Percentiles rank a stretch among this genome's conserved stretches.
Evolutionary conservation across 2,113 vertebrate species (phyloP).

Genomic region (Climacteris rufus): DNA sequence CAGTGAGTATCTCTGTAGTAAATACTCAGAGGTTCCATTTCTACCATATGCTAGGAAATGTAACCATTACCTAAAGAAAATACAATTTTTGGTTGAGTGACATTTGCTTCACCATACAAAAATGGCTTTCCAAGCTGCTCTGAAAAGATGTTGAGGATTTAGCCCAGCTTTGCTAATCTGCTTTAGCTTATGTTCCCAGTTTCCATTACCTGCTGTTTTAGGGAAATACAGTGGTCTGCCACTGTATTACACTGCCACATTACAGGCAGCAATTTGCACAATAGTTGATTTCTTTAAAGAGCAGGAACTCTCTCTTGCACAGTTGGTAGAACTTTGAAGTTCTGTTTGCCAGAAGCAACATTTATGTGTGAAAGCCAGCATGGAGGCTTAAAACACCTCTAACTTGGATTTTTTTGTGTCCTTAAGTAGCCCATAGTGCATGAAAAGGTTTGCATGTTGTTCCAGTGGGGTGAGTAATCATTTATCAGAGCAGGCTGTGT

Average conservation of each 20-base stretch:
- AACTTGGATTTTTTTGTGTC: background rate
- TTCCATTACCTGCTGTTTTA: background rate
- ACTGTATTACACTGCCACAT: no score
- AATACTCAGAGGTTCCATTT: background rate
- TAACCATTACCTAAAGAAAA: background rate
- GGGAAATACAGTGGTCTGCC: background rate
- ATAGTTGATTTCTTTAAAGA: background rate
- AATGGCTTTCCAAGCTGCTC: background rate
- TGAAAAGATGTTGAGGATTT: background rate
- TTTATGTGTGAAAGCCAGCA: background rate
- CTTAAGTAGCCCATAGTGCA: background rate
- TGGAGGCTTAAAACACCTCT: background rate
- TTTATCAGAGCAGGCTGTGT: accelerated
- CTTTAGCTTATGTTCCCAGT: background rate
- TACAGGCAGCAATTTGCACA: background rate
- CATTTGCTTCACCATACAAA: background rate
- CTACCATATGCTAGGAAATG: background rate
- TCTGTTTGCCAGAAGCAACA: background rate
- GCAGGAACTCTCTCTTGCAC: background rate
- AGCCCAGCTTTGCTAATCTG: background rate
- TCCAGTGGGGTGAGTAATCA: background rate
- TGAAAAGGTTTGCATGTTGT: background rate
- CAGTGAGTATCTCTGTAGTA: conserved; percentile 77
- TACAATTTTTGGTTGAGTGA: background rate
- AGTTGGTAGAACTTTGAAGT: background rate